Percentiles rank a stretch among this genome's conserved stretches.
Evolutionary conservation across 2,888 invertebrate genomes (phyloP).

Genomic region (Drosophila atripex): DNA sequence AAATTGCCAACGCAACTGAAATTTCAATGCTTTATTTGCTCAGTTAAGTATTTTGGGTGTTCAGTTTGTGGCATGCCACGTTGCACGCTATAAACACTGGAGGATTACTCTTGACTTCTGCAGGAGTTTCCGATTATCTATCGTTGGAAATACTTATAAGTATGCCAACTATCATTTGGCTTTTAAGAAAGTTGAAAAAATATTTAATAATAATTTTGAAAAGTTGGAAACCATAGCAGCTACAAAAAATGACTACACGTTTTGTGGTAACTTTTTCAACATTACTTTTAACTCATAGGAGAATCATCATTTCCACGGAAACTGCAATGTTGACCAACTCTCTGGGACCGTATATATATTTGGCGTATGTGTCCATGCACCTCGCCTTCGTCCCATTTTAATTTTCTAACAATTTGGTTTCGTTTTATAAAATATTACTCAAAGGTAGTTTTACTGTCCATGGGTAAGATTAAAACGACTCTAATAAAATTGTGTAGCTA

Average conservation of each 20-base stretch:
- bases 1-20: constrained; percentile 66
- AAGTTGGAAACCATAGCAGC: neutral
- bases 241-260: neutral
- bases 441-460: neutral
- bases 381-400: neutral
- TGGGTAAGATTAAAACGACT: neutral
- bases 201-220: too few species aligned
- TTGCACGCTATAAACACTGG: constrained; percentile 35
- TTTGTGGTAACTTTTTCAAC: neutral
- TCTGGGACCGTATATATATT: neutral
- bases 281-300: neutral
- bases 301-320: neutral
- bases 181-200: neutral
- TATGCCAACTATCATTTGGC: neutral
- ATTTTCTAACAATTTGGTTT: neutral
- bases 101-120: neutral
- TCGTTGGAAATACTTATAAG: neutral
- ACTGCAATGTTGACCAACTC: neutral
- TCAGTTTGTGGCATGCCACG: constrained; percentile 27
- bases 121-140: neutral
- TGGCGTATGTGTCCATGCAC: too few species aligned
- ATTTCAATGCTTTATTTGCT: constrained; percentile 73
- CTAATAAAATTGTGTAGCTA: constrained; percentile 4
- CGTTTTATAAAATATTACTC: constrained; percentile 12
- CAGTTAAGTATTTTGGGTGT: constrained; percentile 48